Conservation (phyloP, 2,888 invertebrate species). For the Lasioglossum leucozonium region DNA sequence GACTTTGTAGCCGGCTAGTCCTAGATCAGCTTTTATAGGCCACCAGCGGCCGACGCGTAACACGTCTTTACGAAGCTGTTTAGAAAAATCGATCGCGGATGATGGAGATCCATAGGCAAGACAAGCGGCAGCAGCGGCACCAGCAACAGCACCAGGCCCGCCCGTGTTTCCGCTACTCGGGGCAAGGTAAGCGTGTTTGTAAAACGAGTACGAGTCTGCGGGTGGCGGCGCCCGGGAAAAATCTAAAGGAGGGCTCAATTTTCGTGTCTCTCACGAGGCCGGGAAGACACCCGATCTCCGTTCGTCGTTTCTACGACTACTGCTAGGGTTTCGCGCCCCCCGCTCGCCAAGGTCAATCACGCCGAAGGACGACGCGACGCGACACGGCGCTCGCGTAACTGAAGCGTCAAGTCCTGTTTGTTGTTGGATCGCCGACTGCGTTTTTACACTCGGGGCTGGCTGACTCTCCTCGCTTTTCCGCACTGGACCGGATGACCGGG, state of each 20-base stretch:
- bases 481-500: too few species aligned
- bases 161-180: constrained; percentile 50
- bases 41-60: constrained; percentile 50
- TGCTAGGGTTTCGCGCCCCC: constrained; percentile 40
- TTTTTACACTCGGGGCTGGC: background rate
- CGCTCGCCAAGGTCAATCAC: constrained; percentile 64
- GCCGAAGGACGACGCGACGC: constrained; percentile 53
- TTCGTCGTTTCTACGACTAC: constrained; percentile 63
- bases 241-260: constrained; percentile 53
- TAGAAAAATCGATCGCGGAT: background rate
- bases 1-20: constrained; percentile 29
- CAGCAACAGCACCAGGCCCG: background rate
- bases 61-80: constrained; percentile 3
- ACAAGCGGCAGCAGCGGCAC: background rate
- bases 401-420: background rate
- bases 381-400: constrained; percentile 59
- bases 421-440: constrained; percentile 19
- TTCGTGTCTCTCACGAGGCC: constrained; percentile 57
- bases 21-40: constrained; percentile 60
- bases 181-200: constrained; percentile 78
- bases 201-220: constrained; percentile 70
- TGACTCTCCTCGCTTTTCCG: background rate
- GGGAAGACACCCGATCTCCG: constrained; percentile 74
- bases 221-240: constrained; percentile 40
- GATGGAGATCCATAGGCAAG: constrained; percentile 7